Percentiles rank a stretch among this genome's conserved stretches.
Evolutionary conservation across 2,113 vertebrate genomes (phyloP).

Genomic region (Vidua macroura): DNA sequence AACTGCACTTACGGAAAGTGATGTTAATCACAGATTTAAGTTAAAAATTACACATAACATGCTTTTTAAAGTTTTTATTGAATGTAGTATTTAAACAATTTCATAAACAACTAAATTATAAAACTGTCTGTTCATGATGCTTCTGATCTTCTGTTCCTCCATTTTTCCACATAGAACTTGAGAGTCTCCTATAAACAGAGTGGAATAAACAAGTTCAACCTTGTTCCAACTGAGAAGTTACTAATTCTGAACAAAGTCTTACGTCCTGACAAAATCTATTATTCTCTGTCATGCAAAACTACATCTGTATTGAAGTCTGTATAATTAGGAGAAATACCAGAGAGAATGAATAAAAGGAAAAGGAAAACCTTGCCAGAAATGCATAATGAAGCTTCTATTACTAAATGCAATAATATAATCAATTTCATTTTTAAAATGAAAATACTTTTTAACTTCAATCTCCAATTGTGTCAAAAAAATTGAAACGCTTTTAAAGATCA

Average conservation of each 20-base stretch:
- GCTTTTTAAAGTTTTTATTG: constrained; percentile 39
- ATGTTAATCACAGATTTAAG: not conserved
- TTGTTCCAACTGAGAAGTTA: constrained; percentile 9
- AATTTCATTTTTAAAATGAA: constrained; percentile 38
- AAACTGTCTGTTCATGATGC: not conserved
- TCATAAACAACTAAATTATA: constrained; percentile 22
- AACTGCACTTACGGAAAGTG: not conserved
- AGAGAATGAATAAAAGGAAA: constrained; percentile 45
- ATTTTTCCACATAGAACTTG: constrained; percentile 80
- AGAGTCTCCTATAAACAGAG: constrained; percentile 80
- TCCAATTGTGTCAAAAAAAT: constrained; percentile 25
- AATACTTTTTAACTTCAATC: constrained; percentile 50
- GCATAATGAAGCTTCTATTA: constrained; percentile 51
- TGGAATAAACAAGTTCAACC: constrained; percentile 20
- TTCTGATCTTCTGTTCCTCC: constrained; percentile 56
- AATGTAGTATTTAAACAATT: constrained; percentile 33
- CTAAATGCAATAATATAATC: constrained; percentile 52
- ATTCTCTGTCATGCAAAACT: constrained; percentile 43
- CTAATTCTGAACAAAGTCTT: constrained; percentile 1
- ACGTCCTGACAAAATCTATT: constrained; percentile 14
- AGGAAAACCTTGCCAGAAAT: constrained; percentile 50
- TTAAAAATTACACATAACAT: constrained; percentile 37
- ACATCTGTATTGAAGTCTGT: constrained; percentile 33
- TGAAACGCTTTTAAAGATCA: not conserved
- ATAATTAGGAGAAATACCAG: constrained; percentile 53